A percentile compares a stretch with the other conserved stretches of the same genome.
Conservation (phyloP, 2,113 vertebrate species). For the Phylloscopus whistleri region DNA sequence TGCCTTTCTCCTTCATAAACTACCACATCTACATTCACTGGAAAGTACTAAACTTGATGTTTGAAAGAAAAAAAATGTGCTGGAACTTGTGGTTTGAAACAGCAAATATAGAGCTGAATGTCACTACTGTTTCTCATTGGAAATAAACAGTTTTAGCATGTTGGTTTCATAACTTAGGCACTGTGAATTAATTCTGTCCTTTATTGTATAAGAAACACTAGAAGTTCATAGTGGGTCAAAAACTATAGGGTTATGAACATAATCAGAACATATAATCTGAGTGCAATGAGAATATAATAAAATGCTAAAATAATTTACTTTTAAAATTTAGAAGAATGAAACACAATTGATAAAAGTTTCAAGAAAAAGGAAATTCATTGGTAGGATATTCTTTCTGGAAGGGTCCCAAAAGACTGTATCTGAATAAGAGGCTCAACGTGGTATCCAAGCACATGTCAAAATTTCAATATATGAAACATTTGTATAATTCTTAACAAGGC, state of each 20-base stretch:
- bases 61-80: neutral
- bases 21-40: neutral
- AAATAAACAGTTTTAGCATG: neutral
- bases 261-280: too few relatives aligned
- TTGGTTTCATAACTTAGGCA: neutral
- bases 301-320: neutral
- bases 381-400: neutral
- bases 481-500: neutral
- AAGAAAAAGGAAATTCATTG: neutral
- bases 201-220: neutral
- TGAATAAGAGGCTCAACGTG: neutral
- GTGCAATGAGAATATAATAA: neutral
- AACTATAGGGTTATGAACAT: neutral
- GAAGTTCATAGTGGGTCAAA: neutral
- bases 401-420: neutral
- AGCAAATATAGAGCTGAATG: neutral
- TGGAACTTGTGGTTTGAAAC: neutral
- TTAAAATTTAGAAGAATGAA: neutral
- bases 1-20: neutral
- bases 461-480: constrained; percentile 1
- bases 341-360: neutral
- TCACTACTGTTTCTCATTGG: neutral
- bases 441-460: neutral
- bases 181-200: neutral
- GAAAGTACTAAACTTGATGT: neutral